Base-by-base conservation (phyloP, 2,888 invertebrate species). In the Scaptomyza parva region DNA sequence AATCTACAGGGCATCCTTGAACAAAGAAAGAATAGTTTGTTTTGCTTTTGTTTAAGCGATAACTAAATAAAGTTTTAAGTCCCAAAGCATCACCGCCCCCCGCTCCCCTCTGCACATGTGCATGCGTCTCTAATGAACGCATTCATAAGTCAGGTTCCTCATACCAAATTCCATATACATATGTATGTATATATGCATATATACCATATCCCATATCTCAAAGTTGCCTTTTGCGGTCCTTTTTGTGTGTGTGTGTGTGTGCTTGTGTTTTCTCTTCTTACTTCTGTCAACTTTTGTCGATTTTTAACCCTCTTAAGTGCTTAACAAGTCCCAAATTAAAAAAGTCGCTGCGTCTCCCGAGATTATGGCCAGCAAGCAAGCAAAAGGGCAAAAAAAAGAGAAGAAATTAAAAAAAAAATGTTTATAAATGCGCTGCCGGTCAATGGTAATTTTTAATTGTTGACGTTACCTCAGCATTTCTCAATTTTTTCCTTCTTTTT, bases 321-420 rank as follows among this genome's bases (percentile, higher is more conserved):
- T 86, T 88, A 88, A 72, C 84, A 88, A 84, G 86, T 86, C 86
- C 86, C 86, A 86, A 86, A 86, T 88, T 88, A 86, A 88, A 88
- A 37, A 86, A 81, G 63, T 64, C 70, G 71, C 72, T 53, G 70
- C 66, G 67, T 84, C 84, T 84, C 84, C 71, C 48, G 85, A 83
- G 85, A 87, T 71, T 81, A 66, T 70, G 60, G 50, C 51, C 66
- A 72, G 71, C 48, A 51, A 72, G 71, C 48, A 51, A 72, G 77
- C 48, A 57, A 44, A 48, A 71, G 43, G 53, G 54, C 33, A n/a
- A 35, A 35, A 53, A 45, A 48, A 77, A 74, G 50, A n/a, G n/a
- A 33, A 33, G 35, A 71, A 69, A 75, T 73, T 70, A 76, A 78
- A 85, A 71, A 65, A 73, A 76, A 82, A 70, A 66, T 71, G 66